These are phyloP conservation scores for Benthosema pterotum DNA, from an alignment of 2,797 vertebrate genomes.

Conservation along the genomic window DNA sequence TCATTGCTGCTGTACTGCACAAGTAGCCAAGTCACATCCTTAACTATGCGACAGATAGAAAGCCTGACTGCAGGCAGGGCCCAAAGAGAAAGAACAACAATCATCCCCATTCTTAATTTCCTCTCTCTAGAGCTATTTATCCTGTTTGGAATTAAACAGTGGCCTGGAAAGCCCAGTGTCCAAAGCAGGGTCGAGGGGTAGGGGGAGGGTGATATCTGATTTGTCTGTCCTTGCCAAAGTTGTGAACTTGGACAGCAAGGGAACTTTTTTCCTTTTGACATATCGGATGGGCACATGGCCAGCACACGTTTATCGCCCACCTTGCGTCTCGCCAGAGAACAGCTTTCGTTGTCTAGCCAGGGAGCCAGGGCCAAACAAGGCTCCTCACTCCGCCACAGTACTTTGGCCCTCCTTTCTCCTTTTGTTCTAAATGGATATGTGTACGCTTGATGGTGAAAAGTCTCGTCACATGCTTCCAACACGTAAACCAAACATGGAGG, in stretches of 20 bases:
- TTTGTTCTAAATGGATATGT: neutral
- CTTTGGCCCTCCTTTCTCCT: slow-evolving; percentile 6
- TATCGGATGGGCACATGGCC: slow-evolving; percentile 47
- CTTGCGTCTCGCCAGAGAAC: slow-evolving; percentile 10
- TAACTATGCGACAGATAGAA: slow-evolving; percentile 28
- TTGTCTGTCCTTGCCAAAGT: slow-evolving; percentile 33
- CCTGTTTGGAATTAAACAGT: slow-evolving; percentile 47
- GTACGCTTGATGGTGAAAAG: slow-evolving; percentile 34
- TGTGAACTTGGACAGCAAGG: slow-evolving; percentile 34
- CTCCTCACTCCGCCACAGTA: slow-evolving; percentile 1
- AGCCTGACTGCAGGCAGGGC: slow-evolving; percentile 18
- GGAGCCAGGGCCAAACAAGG: slow-evolving; percentile 12
- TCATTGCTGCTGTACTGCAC: slow-evolving; percentile 38
- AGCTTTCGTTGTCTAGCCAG: slow-evolving; percentile 2
- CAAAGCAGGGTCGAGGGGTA: slow-evolving; percentile 38
- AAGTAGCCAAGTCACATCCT: slow-evolving; percentile 10
- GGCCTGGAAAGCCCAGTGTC: slow-evolving; percentile 36
- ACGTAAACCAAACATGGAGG: slow-evolving; percentile 37
- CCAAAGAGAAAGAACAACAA: slow-evolving; percentile 49
- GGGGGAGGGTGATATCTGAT: slow-evolving; percentile 23
- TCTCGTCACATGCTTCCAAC: slow-evolving; percentile 30
- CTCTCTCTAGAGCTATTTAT: slow-evolving; percentile 59
- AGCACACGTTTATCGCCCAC: slow-evolving; percentile 25
- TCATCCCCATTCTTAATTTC: slow-evolving; percentile 52
- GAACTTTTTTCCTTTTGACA: slow-evolving; percentile 9